Conservation (phyloP, 1,140 invertebrate genomes). For the Probaryconus sp. region DNA sequence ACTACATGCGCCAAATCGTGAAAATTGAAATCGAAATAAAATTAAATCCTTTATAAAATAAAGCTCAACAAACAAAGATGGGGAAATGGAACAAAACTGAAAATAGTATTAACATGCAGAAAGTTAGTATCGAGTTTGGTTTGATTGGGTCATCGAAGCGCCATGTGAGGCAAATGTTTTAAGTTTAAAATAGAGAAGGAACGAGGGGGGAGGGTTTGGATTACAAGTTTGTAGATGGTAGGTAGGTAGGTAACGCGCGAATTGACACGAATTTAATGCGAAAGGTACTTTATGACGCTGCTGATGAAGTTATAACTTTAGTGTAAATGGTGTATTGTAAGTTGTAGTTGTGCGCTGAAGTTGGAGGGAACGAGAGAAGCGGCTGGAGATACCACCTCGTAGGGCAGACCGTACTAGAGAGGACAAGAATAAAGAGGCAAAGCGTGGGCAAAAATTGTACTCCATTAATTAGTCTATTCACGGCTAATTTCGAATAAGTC, state of each 20-base stretch:
- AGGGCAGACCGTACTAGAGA: constrained; percentile 27
- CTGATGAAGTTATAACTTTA: constrained; percentile 60
- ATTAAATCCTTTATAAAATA: too few species aligned
- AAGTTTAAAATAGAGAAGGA: constrained; percentile 46
- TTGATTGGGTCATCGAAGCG: too few species aligned
- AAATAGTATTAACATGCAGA: too few species aligned
- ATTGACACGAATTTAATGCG: constrained; percentile 58
- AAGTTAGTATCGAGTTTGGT: too few species aligned
- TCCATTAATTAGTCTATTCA: constrained; percentile 53
- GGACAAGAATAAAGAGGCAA: constrained; percentile 19
- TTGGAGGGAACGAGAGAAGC: constrained; percentile 43
- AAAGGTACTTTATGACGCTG: constrained; percentile 57
- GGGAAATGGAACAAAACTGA: too few species aligned
- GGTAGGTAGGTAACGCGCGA: constrained; percentile 51
- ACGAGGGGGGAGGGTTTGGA: constrained; percentile 10
- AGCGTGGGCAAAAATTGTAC: constrained; percentile 47
- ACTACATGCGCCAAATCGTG: too few species aligned
- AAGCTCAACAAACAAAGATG: too few species aligned
- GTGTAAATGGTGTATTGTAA: constrained; percentile 60
- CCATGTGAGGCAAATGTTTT: too few species aligned
- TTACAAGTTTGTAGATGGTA: constrained; percentile 35
- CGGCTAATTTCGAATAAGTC: constrained; percentile 46
- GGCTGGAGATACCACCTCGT: constrained; percentile 41
- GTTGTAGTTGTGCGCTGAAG: constrained; percentile 50
- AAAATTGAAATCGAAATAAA: too few species aligned